phyloP scores from a whole-genome alignment of 2,888 invertebrate genomes.

The Rhaphigaster nebulosa region DNA sequence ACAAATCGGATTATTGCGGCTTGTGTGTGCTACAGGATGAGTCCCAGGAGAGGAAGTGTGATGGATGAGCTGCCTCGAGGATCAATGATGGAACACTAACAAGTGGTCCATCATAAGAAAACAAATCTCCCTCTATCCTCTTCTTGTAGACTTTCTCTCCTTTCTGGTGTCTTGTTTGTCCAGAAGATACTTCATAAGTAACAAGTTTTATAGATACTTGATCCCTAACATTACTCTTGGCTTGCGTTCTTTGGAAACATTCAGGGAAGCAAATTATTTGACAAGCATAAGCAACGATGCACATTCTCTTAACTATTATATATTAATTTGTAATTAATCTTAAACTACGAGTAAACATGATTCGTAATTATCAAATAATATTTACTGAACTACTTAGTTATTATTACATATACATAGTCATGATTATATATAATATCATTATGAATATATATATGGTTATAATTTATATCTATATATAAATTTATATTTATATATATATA shows the following conservation, averaged over 20 bases:
- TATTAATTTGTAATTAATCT: too few species aligned
- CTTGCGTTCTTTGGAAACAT: neutral
- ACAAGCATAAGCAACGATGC: neutral
- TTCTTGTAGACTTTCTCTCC: neutral
- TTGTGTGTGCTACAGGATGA: neutral
- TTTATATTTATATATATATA: too few species aligned
- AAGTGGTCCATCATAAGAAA: conserved; percentile 11
- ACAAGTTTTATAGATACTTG: neutral
- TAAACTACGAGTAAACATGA: too few species aligned
- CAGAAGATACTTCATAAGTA: neutral
- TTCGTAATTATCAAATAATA: too few species aligned
- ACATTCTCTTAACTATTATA: too few species aligned
- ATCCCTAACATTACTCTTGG: neutral
- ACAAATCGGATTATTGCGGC: conserved; percentile 6
- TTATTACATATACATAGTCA: too few species aligned
- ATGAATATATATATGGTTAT: too few species aligned
- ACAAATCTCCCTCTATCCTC: conserved; percentile 8
- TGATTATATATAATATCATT: too few species aligned
- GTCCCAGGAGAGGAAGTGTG: neutral
- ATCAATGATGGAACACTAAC: conserved; percentile 24
- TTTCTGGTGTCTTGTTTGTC: neutral
- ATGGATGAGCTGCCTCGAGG: conserved; percentile 4
- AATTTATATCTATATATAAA: too few species aligned
- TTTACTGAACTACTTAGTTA: too few species aligned
- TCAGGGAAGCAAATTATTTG: neutral